Base-by-base conservation (phyloP, 2,888 invertebrate genomes). In the Ichneumon xanthorius region DNA sequence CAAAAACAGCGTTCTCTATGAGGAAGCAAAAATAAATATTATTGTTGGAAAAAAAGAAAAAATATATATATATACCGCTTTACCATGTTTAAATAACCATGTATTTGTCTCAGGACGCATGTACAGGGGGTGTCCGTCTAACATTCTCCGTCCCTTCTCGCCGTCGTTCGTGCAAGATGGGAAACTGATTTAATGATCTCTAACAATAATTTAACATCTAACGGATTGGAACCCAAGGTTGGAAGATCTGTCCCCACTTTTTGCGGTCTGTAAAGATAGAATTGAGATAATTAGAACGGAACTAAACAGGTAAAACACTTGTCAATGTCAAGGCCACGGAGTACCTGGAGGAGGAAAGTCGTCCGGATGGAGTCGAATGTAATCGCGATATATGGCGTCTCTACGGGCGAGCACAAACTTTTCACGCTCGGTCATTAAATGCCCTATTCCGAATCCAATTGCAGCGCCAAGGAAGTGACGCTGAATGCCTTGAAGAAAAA, bases 301-400 rank as follows among this genome's bases (percentile, higher is more conserved):
- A 4, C 45, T 14, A 30, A 68, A 58, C 30, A 78, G 78, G 33
- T 14, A 65, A 22, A 48, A 70, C 6, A 19, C 4, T 4, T 45
- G 11, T 58, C 14, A 22, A 22, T 26, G 58, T 26, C 4, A 26
- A 58, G 26, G 26, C 4, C 6, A 0, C 26, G 14, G 26, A 58
- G 14, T 89, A 93, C 93, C 88, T 87, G 93, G 93, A 37, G 86
- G 80, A 16, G 91, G 92, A 87, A 93, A 94, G 81, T 91, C 90
- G 72, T 93, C 92, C 48, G 94, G 93, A 87, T 93, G 92, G 5
- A 22, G 87, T 14, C 67, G 92, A 63, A 94, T 90, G 73, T 93
- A 93, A 84, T 93, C 91, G 30, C 92, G 85, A 6, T 90, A 16
- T 33, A 88, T 65, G 0, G 89, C 90, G 80, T 92, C 92, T 78